Percentiles rank a stretch among this genome's conserved stretches.
Conservation (phyloP, 2,888 invertebrate species). For the Patella ulyssiponensis region DNA sequence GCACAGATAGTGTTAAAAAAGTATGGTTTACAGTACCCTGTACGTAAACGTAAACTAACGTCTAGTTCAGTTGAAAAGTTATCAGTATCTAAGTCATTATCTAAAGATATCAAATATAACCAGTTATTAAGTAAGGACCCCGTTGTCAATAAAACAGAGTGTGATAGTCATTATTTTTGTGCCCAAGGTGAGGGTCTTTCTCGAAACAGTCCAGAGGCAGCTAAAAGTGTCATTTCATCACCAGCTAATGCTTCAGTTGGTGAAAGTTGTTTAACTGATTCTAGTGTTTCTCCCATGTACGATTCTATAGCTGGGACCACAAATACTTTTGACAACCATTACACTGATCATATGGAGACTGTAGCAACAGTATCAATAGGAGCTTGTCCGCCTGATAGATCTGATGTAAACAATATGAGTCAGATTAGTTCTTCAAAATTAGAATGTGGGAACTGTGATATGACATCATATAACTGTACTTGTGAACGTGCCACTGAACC, state of each 20-base stretch:
- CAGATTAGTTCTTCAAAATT: too few relatives aligned
- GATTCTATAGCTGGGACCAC: not conserved
- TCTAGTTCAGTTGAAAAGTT: not conserved
- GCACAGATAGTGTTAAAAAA: conserved; percentile 1
- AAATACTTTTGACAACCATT: not conserved
- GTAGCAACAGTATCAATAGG: too few relatives aligned
- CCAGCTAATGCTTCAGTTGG: conserved; percentile 6
- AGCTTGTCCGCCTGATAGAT: too few relatives aligned
- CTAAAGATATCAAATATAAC: not conserved
- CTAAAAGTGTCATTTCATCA: conserved; percentile 9
- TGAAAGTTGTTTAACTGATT: conserved; percentile 1
- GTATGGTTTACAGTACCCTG: not conserved
- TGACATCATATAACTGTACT: too few relatives aligned
- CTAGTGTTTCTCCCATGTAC: not conserved
- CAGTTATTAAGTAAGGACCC: not conserved
- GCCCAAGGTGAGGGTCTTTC: not conserved
- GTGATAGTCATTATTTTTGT: conserved; percentile 11
- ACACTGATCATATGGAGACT: too few relatives aligned
- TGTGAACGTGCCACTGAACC: too few relatives aligned
- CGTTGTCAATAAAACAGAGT: not conserved
- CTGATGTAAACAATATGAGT: too few relatives aligned
- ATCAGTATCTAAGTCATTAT: not conserved
- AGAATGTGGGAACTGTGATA: too few relatives aligned
- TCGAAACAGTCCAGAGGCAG: conserved; percentile 9
- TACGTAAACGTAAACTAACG: not conserved